Evolutionary conservation across 2,113 vertebrate genomes (phyloP).

Genomic region (Dryoscopus gambensis): DNA sequence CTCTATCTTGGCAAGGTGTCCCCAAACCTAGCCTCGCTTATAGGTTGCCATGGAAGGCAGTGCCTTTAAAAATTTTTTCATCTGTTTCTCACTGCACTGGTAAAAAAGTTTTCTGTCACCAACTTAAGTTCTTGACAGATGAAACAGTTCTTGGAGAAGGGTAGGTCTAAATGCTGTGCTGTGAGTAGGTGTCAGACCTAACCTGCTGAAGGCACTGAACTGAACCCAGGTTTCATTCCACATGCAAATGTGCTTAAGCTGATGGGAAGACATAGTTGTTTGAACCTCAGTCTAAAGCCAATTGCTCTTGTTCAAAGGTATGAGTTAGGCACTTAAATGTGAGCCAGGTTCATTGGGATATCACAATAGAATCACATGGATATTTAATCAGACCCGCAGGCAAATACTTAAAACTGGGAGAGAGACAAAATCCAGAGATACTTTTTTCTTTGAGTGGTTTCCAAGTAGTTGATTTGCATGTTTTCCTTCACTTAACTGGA

Average conservation of each 20-base stretch:
- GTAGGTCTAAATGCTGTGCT: not conserved
- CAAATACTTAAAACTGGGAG: not conserved
- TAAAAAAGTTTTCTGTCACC: not conserved
- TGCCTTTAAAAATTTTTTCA: not conserved
- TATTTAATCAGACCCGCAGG: not conserved
- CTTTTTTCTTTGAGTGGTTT: not conserved
- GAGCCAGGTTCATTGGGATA: not conserved
- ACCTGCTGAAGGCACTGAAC: not conserved
- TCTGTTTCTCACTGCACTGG: not conserved
- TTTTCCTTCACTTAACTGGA: not conserved
- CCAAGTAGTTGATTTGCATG: not conserved
- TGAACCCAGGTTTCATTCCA: not conserved
- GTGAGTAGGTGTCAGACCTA: not conserved
- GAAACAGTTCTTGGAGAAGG: not conserved
- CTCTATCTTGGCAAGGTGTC: not conserved
- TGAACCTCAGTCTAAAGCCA: not conserved
- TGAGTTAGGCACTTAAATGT: not conserved
- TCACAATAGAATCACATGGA: not conserved
- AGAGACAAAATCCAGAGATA: not conserved
- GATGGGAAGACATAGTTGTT: not conserved
- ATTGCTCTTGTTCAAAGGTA: not conserved
- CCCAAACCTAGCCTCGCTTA: accelerated
- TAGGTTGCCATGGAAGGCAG: not conserved
- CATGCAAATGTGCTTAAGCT: not conserved
- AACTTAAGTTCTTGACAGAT: not conserved